A percentile compares a stretch with the other conserved stretches of the same genome.
These are phyloP conservation scores for Pocillopora damicornis DNA, from an alignment of 64 coral and sea anemone species.

Conservation along the genomic window DNA sequence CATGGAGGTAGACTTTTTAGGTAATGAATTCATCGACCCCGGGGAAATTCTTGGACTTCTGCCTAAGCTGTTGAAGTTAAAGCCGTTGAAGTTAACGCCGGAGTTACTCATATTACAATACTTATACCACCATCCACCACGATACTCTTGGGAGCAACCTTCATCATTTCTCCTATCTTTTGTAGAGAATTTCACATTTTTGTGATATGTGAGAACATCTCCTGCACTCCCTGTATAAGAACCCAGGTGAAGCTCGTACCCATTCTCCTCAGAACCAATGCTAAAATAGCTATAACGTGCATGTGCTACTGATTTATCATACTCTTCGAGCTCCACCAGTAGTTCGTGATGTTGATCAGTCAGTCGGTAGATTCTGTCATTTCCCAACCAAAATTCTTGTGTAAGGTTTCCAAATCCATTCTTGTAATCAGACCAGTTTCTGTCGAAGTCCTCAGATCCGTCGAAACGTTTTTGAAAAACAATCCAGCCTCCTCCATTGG, in stretches of 20 bases:
- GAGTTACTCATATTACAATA: not conserved
- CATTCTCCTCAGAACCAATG: conserved; percentile 6
- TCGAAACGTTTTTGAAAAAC: conserved; percentile 47
- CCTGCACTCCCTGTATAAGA: conserved; percentile 20
- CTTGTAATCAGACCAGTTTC: conserved; percentile 43
- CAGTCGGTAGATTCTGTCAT: conserved; percentile 40
- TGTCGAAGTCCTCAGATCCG: conserved; percentile 40
- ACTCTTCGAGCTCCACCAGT: conserved; percentile 11
- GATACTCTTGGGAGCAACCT: not conserved
- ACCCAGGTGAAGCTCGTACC: conserved; percentile 19
- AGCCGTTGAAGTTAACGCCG: conserved; percentile 12
- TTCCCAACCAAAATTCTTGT: conserved; percentile 45
- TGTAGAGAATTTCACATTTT: conserved; percentile 38
- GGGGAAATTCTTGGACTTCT: no score
- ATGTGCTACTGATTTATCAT: not conserved
- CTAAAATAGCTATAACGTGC: conserved; percentile 9
- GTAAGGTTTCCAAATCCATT: conserved; percentile 42
- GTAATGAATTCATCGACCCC: not conserved
- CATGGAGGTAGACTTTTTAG: not conserved
- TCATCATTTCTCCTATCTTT: conserved; percentile 20
- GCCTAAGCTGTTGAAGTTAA: not conserved
- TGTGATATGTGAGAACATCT: not conserved
- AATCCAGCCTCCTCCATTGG: conserved; percentile 49
- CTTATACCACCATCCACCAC: conserved; percentile 27
- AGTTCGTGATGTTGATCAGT: not conserved